Conservation (phyloP, 2,113 vertebrate species). For the Lagopus leucura region DNA sequence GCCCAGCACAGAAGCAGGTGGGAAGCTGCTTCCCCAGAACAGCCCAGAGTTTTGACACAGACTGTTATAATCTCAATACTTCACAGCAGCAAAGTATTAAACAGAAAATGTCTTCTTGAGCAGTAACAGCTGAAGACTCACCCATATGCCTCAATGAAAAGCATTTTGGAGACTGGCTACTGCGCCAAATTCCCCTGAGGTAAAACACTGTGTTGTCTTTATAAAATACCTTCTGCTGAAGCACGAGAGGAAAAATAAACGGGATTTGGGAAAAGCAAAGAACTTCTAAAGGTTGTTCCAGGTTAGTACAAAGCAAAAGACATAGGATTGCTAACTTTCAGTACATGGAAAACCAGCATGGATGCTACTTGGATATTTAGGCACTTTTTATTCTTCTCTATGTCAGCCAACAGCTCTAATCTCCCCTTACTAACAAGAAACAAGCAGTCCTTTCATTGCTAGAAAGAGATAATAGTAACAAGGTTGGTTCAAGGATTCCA, state of each 20-base stretch:
- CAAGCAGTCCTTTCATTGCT: not conserved
- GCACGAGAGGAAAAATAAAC: not conserved
- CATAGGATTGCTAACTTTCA: not conserved
- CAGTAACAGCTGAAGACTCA: not conserved
- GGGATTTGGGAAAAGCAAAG: not conserved
- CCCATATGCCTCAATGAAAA: not conserved
- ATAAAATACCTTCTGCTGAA: not conserved
- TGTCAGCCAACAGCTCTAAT: not conserved
- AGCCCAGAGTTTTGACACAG: not conserved
- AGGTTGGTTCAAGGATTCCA: not conserved
- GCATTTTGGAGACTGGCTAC: not conserved
- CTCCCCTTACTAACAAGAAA: not conserved
- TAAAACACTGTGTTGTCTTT: not conserved
- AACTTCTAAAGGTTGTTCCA: not conserved
- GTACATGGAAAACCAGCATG: not conserved
- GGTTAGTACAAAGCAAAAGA: not conserved
- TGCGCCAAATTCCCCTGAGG: not conserved
- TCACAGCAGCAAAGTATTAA: slow-evolving; percentile 9
- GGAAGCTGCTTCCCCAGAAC: slow-evolving; percentile 22
- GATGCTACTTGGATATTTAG: not conserved
- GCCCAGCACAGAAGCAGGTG: slow-evolving; percentile 29
- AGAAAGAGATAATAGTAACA: not conserved
- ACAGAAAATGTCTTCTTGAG: slow-evolving; percentile 11
- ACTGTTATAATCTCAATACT: not conserved
- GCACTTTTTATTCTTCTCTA: not conserved